Evolutionary conservation across 2,113 vertebrate species (phyloP).

Genomic region (Grammomys surdaster): DNA sequence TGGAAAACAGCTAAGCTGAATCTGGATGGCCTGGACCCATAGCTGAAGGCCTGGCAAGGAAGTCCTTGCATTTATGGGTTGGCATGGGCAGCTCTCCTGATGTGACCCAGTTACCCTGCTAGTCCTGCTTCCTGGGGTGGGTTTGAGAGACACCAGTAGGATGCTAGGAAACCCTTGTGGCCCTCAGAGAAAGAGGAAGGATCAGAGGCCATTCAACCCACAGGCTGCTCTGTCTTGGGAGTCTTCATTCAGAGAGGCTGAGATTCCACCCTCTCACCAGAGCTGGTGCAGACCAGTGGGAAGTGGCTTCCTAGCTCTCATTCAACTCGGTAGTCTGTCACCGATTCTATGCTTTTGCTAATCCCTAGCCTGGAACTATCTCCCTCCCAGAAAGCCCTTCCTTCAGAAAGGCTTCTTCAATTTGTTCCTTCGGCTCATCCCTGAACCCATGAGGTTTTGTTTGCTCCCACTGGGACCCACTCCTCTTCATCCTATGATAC

Average conservation of each 20-base stretch:
- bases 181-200: constrained; percentile 42
- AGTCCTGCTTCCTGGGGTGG: neutral
- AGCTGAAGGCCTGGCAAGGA: neutral
- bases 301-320: constrained; percentile 20
- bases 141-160: neutral
- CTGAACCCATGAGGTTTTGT: neutral
- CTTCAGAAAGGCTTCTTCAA: neutral
- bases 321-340: constrained; percentile 35
- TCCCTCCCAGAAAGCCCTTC: neutral
- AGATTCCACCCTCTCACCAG: neutral
- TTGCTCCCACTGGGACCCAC: neutral
- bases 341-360: neutral
- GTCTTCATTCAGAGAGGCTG: constrained; percentile 15
- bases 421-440: neutral
- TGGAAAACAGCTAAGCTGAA: neutral
- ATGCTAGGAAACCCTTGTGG: constrained; percentile 7
- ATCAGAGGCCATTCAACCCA: constrained; percentile 55
- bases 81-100: neutral
- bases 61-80: constrained; percentile 21
- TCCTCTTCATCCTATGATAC: constrained; percentile 46
- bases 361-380: neutral
- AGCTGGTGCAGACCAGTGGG: neutral
- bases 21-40: constrained; percentile 12
- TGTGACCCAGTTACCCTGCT: constrained; percentile 72
- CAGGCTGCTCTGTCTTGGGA: neutral